A percentile compares a stretch with the other conserved stretches of the same genome.
These are phyloP conservation scores for Batillaria attramentaria DNA, from an alignment of 1,140 invertebrate genomes.

Conservation along the genomic window DNA sequence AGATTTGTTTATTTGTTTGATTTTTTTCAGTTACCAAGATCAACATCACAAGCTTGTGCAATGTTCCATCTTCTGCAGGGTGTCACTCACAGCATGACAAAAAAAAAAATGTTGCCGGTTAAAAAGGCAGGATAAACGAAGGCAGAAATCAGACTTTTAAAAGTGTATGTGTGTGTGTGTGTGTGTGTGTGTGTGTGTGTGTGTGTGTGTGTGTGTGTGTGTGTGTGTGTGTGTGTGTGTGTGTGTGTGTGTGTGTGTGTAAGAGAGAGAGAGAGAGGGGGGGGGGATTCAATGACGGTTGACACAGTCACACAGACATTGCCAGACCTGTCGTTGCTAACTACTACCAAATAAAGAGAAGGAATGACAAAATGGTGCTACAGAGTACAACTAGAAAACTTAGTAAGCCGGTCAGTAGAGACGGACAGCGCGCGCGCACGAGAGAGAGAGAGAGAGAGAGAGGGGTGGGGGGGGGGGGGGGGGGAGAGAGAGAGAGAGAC, in stretches of 20 bases:
- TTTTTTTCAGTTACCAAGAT: neutral
- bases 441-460: no score
- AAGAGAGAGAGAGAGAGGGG: neutral
- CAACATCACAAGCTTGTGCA: no score
- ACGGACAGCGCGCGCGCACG: no score
- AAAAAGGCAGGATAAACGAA: neutral
- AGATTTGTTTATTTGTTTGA: neutral
- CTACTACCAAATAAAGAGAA: neutral
- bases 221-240: constrained; percentile 5
- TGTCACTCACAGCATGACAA: no score
- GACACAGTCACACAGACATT: neutral
- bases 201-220: constrained; percentile 5
- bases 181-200: neutral
- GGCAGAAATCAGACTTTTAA: no score
- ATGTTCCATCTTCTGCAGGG: no score
- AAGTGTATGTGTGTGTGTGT: no score
- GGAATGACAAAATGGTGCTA: neutral
- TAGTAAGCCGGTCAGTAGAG: no score
- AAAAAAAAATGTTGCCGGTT: no score
- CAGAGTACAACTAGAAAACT: neutral
- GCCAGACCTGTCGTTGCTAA: neutral
- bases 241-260: constrained; percentile 1
- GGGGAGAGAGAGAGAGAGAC: constrained; percentile 1
- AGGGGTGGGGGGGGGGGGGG: no score
- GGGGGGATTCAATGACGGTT: neutral